Base-by-base conservation (phyloP, 64 coral and sea anemone genomes). In the Exaiptasia diaphana region DNA sequence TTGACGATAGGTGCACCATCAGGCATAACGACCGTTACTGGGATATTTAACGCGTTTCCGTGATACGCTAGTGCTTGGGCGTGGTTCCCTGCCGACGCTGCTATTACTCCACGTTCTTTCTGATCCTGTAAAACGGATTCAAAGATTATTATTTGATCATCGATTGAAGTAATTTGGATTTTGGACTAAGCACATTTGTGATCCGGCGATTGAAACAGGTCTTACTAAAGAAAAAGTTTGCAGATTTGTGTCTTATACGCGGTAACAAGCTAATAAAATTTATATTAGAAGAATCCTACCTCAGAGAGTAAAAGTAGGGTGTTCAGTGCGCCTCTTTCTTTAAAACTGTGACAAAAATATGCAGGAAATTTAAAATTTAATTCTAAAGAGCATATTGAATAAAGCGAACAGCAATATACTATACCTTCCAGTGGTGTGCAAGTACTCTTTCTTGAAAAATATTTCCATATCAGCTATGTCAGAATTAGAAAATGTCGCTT, bases 391-490 rank as follows among this genome's bases (percentile, higher is more conserved):
- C 5, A 29, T 31, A 8, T 54, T 77, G 5, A 12, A n/a, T 18
- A 20, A 6, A 34, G n/a, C 18, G 13, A 64, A 41, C 0, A 49
- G 38, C 42, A 24, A 4, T 18, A 58, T 7, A 32, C 22, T 18
- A 17, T 80, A 88, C 85, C 85, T 88, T 77, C 85, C 85, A 34
- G 85, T 79, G 1, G 60, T 44, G n/a, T 88, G 85, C 17, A 58
- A 50, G 18, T 78, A 79, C 53, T 88, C 85, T 71, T 88, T 88
- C 40, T 88, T 88, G 41, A 88, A 88, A 65, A 69, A 88, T 5
- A 88, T 50, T 0, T 88, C 75, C 62, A 88, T 79, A 35, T 59
- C 61, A 37, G 50, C 76, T 12, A 88, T 24, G 48, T 77, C 61
- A 35, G 61, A 34, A 35, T 65, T 65, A 1, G 61, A 65, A 65